Percentiles rank a stretch among this genome's conserved stretches.
Conservation (phyloP, 2,797 vertebrate genomes). For the Hoplostethus atlanticus region DNA sequence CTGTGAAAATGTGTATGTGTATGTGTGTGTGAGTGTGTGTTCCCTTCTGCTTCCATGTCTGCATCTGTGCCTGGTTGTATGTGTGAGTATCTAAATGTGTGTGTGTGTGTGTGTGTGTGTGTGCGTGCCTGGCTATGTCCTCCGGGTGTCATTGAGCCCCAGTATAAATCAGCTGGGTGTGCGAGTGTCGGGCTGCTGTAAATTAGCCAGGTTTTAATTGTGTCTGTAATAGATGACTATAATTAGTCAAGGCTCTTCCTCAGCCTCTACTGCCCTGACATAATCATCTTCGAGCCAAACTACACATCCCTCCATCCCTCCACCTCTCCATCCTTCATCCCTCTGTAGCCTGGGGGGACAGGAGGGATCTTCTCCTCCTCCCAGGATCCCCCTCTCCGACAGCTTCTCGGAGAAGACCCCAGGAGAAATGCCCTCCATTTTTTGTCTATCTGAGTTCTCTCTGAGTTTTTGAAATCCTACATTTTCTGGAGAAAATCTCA, state of each 20-base stretch:
- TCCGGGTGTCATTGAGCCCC: conserved; percentile 82
- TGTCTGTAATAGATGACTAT: conserved; percentile 84
- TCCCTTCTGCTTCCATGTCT: background rate
- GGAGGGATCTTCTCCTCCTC: conserved; percentile 66
- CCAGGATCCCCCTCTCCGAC: conserved; percentile 55
- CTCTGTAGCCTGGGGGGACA: conserved; percentile 66
- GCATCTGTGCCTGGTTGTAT: conserved; percentile 24
- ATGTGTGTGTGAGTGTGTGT: conserved; percentile 5
- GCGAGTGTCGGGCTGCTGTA: conserved; percentile 75
- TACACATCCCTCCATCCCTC: conserved; percentile 62
- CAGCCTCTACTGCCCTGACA: conserved; percentile 75
- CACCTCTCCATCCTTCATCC: conserved; percentile 67
- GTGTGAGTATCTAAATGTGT: conserved; percentile 19
- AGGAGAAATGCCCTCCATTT: conserved; percentile 32
- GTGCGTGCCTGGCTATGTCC: conserved; percentile 64
- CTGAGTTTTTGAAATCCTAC: background rate
- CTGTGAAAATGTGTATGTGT: background rate
- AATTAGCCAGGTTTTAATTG: conserved; percentile 85
- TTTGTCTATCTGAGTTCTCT: conserved; percentile 19
- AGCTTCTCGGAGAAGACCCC: conserved; percentile 47
- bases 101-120: conserved; percentile 14
- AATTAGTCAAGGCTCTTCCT: conserved; percentile 84
- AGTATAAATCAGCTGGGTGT: conserved; percentile 84
- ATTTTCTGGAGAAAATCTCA: too few species aligned
- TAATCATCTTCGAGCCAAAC: conserved; percentile 79